phyloP scores from a whole-genome alignment of 2,888 invertebrate species.

The Patella ulyssiponensis region DNA sequence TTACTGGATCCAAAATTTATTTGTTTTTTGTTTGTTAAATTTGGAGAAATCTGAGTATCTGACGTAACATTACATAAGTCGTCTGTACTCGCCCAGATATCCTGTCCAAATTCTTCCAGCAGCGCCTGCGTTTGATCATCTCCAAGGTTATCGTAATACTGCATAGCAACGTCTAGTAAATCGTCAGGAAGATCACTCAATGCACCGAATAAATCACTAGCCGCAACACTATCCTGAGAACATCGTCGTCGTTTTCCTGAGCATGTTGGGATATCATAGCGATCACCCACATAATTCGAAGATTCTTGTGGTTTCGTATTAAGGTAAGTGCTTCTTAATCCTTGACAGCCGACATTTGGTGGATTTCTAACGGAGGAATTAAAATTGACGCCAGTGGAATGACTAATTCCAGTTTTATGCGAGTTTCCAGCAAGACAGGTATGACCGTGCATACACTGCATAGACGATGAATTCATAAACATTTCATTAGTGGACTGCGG shows the following conservation, averaged over 20 bases:
- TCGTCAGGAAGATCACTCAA: slow-evolving; percentile 34
- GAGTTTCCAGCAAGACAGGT: neutral
- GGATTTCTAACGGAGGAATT: neutral
- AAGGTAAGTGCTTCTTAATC: neutral
- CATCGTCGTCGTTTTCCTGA: too few species aligned
- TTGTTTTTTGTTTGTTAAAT: too few species aligned
- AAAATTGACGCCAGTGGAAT: neutral
- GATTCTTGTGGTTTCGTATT: neutral
- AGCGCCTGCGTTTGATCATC: slow-evolving; percentile 22
- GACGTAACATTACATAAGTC: neutral
- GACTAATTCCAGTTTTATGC: neutral
- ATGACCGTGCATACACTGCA: neutral
- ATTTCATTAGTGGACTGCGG: too few species aligned
- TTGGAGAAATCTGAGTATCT: too few species aligned
- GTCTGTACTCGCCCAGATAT: slow-evolving; percentile 23
- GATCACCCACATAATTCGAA: too few species aligned
- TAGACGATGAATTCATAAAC: too few species aligned
- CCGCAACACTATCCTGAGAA: too few species aligned
- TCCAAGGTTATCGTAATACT: slow-evolving; percentile 34
- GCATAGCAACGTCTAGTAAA: slow-evolving; percentile 41
- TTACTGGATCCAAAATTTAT: too few species aligned
- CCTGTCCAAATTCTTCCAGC: slow-evolving; percentile 17
- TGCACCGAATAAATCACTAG: too few species aligned
- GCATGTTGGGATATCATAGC: too few species aligned
- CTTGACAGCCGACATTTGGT: neutral